phyloP scores from a whole-genome alignment of 2,888 invertebrate genomes.

The Idaea aversata region DNA sequence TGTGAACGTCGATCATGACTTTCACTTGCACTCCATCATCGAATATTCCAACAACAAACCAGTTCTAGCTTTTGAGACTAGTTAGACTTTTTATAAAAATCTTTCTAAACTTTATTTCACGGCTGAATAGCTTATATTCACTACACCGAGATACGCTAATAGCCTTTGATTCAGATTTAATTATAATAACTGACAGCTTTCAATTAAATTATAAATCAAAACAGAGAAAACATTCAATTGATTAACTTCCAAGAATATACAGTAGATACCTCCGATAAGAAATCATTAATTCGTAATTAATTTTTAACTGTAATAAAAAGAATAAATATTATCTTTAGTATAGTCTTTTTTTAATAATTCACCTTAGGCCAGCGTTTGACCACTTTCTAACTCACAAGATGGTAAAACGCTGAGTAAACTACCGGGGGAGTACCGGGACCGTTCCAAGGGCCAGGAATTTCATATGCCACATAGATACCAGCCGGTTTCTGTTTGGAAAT shows the following conservation, averaged over 20 bases:
- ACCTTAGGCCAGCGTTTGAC: too few relatives aligned
- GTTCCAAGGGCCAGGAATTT: too few relatives aligned
- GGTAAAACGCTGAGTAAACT: too few relatives aligned
- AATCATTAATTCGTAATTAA: not conserved
- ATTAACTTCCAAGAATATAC: slow-evolving; percentile 5
- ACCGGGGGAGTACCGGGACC: too few relatives aligned
- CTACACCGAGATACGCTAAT: slow-evolving; percentile 44
- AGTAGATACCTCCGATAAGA: not conserved
- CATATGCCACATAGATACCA: too few relatives aligned
- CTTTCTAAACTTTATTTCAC: slow-evolving; percentile 36
- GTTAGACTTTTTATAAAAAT: slow-evolving; percentile 46
- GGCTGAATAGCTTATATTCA: slow-evolving; percentile 44
- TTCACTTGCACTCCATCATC: slow-evolving; percentile 76
- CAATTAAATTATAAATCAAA: slow-evolving; percentile 45
- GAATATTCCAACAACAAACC: slow-evolving; percentile 71
- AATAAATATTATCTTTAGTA: not conserved
- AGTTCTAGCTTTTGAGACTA: slow-evolving; percentile 57
- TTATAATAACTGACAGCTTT: slow-evolving; percentile 42
- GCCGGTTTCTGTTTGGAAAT: too few relatives aligned
- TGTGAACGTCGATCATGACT: slow-evolving; percentile 70
- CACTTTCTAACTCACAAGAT: too few relatives aligned
- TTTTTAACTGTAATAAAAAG: not conserved
- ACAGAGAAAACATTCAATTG: slow-evolving; percentile 35
- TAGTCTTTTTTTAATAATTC: too few relatives aligned
- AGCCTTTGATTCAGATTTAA: slow-evolving; percentile 45